These are phyloP conservation scores for Eustalomyia histrio DNA, from an alignment of 2,888 invertebrate genomes.

Conservation along the genomic window DNA sequence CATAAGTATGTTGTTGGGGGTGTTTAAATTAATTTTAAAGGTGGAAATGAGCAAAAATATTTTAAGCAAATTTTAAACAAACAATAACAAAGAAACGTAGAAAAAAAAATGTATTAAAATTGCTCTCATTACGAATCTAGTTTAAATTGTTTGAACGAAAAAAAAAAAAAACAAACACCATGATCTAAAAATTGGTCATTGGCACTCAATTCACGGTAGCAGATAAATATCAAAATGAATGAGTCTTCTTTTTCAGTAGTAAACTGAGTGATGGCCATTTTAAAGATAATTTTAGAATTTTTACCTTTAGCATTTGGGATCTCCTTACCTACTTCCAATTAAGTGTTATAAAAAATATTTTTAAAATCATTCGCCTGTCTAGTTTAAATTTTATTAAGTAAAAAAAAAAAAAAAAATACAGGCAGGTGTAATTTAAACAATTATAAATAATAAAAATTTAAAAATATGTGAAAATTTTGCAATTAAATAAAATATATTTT, in stretches of 20 bases:
- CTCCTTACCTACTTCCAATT: constrained; percentile 15
- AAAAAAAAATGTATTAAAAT: constrained; percentile 17
- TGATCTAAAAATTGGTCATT: constrained; percentile 64
- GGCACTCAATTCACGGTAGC: constrained; percentile 54
- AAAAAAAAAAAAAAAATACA: background rate
- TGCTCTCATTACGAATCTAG: constrained; percentile 53
- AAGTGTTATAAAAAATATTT: constrained; percentile 27
- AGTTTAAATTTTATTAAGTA: background rate
- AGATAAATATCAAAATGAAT: constrained; percentile 25
- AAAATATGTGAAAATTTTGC: background rate
- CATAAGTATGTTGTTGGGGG: constrained; percentile 21
- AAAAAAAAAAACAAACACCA: too few species aligned
- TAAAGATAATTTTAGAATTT: constrained; percentile 52
- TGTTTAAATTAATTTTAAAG: constrained; percentile 22
- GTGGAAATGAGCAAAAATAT: constrained; percentile 48
- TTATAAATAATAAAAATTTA: background rate
- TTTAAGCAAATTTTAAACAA: constrained; percentile 21
- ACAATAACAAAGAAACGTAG: constrained; percentile 9
- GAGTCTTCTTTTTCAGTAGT: constrained; percentile 47
- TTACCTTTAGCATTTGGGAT: constrained; percentile 59
- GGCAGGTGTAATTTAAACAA: constrained; percentile 13
- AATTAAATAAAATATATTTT: constrained; percentile 14
- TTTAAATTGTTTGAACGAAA: constrained; percentile 25
- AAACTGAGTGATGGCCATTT: constrained; percentile 60
- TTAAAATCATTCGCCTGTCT: constrained; percentile 39